Percentiles rank a stretch among this genome's conserved stretches.
Conservation (phyloP, 1,140 invertebrate species). For the Drosophila watanabei region DNA sequence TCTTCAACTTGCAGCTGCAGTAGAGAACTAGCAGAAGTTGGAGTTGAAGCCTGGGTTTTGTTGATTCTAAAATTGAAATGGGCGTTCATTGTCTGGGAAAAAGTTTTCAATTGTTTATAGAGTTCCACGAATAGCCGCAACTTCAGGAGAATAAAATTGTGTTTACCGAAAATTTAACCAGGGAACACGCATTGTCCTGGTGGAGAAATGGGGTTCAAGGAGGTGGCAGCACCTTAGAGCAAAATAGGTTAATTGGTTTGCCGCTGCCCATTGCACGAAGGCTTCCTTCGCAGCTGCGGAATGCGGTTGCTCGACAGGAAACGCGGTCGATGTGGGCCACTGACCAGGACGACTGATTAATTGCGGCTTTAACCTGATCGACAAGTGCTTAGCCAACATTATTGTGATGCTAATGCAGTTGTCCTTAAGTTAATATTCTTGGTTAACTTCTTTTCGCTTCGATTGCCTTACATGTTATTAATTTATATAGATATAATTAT, state of each 20-base stretch:
- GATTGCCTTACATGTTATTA: not conserved
- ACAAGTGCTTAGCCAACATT: constrained; percentile 18
- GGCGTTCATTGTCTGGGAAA: constrained; percentile 71
- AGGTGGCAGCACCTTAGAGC: constrained; percentile 24
- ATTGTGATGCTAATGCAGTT: not conserved
- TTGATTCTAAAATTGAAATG: constrained; percentile 81
- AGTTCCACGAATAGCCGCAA: constrained; percentile 63
- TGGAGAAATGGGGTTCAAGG: constrained; percentile 5
- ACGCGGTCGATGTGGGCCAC: constrained; percentile 39
- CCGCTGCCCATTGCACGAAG: constrained; percentile 60
- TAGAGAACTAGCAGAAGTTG: constrained; percentile 25
- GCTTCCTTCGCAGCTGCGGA: constrained; percentile 51
- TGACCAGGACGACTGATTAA: constrained; percentile 42
- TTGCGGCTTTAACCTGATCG: constrained; percentile 28
- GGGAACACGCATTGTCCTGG: constrained; percentile 39
- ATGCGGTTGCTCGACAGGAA: constrained; percentile 55
- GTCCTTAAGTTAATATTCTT: not conserved
- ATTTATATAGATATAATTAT: not conserved
- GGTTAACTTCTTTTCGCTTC: not conserved
- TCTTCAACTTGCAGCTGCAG: constrained; percentile 20
- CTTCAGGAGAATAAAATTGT: constrained; percentile 6
- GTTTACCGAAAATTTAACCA: constrained; percentile 54
- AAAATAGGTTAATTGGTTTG: constrained; percentile 75
- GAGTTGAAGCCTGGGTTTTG: constrained; percentile 50
- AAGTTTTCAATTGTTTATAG: constrained; percentile 82